Evolutionary conservation across 2,797 vertebrate species (phyloP).

Genomic region (Pantherophis alleghaniensis): DNA sequence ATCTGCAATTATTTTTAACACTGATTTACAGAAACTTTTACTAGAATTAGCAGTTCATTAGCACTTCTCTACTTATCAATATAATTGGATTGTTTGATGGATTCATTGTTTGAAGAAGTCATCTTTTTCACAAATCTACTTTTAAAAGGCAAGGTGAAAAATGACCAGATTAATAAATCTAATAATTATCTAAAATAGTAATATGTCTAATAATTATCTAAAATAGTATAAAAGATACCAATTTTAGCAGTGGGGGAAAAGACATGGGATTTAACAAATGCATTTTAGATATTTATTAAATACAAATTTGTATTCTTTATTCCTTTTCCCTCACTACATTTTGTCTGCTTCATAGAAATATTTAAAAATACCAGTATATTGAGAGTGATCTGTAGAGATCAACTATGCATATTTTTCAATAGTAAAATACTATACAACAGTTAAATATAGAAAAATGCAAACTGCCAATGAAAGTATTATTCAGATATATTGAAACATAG

Average conservation of each 20-base stretch:
- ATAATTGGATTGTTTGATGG: conserved; percentile 70
- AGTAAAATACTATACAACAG: not conserved
- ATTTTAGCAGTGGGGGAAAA: not conserved
- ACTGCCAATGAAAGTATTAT: not conserved
- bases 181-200: conserved; percentile 1
- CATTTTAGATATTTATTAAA: conserved; percentile 4
- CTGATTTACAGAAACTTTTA: conserved; percentile 65
- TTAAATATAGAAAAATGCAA: not conserved
- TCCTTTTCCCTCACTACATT: not conserved
- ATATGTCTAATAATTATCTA: conserved; percentile 3
- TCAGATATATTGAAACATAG: not conserved
- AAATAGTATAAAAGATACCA: conserved; percentile 15
- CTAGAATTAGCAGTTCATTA: conserved; percentile 72
- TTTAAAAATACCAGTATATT: not conserved
- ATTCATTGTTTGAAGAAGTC: conserved; percentile 33
- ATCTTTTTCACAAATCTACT: conserved; percentile 39
- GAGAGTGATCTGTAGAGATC: not conserved
- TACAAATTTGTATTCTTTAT: not conserved
- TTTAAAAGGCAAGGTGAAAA: conserved; percentile 50
- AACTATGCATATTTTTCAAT: not conserved
- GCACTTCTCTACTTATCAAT: conserved; percentile 70
- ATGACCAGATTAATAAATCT: conserved; percentile 38
- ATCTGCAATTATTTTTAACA: conserved; percentile 66
- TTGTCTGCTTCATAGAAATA: not conserved
- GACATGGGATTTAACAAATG: not conserved